phyloP scores from a whole-genome alignment of 37 sponge, comb jelly and placozoan genomes.

The Aplysina aerophoba region DNA sequence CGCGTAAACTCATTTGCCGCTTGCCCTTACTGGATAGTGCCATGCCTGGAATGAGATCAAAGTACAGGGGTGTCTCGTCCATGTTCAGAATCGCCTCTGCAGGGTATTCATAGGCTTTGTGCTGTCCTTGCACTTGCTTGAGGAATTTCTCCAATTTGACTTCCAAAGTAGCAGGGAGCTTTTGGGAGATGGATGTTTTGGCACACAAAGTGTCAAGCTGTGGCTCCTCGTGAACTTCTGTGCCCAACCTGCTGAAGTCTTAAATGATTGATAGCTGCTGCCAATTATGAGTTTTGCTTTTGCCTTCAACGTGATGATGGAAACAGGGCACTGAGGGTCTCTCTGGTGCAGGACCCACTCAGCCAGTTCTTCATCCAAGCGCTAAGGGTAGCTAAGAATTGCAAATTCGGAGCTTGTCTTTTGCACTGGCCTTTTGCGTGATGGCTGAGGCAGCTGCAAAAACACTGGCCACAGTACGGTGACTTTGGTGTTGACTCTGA shows the following conservation, averaged over 20 bases:
- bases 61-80: slow-evolving; percentile 34
- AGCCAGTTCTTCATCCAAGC: slow-evolving; percentile 11
- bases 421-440: not conserved
- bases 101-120: not conserved
- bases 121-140: not conserved
- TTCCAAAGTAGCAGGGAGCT: slow-evolving; percentile 38
- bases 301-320: not conserved
- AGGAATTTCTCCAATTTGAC: not conserved
- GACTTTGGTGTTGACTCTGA: too few relatives aligned
- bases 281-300: not conserved
- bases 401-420: not conserved
- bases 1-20: not conserved
- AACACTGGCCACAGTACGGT: too few relatives aligned
- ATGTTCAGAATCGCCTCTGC: slow-evolving; percentile 21
- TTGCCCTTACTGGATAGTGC: slow-evolving; percentile 7
- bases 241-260: slow-evolving; percentile 27
- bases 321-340: slow-evolving; percentile 35
- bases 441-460: too few relatives aligned
- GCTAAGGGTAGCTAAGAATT: not conserved
- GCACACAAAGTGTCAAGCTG: slow-evolving; percentile 20
- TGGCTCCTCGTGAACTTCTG: slow-evolving; percentile 43
- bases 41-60: not conserved
- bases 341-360: slow-evolving; percentile 36
- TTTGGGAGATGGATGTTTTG: slow-evolving; percentile 32
- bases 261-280: not conserved